Percentiles rank a stretch among this genome's conserved stretches.
Evolutionary conservation across 2,888 invertebrate species (phyloP).

Genomic region (Agriopis leucophaearia): DNA sequence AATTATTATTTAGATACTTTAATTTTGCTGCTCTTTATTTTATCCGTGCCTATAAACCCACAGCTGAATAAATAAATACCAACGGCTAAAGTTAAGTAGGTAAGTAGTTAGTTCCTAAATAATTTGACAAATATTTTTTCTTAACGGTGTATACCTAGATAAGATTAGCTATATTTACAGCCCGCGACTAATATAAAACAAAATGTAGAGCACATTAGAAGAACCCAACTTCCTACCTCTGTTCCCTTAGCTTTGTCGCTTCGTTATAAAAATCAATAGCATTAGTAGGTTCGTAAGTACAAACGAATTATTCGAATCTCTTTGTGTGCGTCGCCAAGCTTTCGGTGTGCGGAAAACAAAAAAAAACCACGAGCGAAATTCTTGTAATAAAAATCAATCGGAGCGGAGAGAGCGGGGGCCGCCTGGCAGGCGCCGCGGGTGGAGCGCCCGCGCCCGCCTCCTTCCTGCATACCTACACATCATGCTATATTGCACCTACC

Average conservation of each 20-base stretch:
- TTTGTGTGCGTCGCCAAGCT: conserved; percentile 78
- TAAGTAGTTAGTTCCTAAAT: too few relatives aligned
- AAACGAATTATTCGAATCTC: conserved; percentile 84
- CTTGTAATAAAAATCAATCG: conserved; percentile 88
- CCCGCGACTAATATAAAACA: neutral
- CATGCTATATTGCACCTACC: conserved; percentile 73
- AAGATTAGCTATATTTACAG: neutral
- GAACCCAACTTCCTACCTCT: conserved; percentile 51
- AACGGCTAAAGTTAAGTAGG: too few relatives aligned
- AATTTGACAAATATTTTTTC: too few relatives aligned
- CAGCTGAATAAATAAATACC: too few relatives aligned
- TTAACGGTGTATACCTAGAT: too few relatives aligned
- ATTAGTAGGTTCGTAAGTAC: conserved; percentile 81
- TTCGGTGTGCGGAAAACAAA: conserved; percentile 81
- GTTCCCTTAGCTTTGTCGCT: conserved; percentile 62
- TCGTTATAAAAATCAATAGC: conserved; percentile 86
- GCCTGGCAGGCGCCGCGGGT: conserved; percentile 79
- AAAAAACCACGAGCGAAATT: conserved; percentile 84
- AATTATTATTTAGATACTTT: too few relatives aligned
- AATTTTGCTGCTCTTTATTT: too few relatives aligned
- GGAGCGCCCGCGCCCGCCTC: conserved; percentile 64
- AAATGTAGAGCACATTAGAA: conserved; percentile 15
- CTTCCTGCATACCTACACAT: conserved; percentile 67
- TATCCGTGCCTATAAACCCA: too few relatives aligned
- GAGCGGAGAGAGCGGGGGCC: conserved; percentile 84